Base-by-base conservation (phyloP, 2,888 invertebrate species). In the Aspidiotus destructor region DNA sequence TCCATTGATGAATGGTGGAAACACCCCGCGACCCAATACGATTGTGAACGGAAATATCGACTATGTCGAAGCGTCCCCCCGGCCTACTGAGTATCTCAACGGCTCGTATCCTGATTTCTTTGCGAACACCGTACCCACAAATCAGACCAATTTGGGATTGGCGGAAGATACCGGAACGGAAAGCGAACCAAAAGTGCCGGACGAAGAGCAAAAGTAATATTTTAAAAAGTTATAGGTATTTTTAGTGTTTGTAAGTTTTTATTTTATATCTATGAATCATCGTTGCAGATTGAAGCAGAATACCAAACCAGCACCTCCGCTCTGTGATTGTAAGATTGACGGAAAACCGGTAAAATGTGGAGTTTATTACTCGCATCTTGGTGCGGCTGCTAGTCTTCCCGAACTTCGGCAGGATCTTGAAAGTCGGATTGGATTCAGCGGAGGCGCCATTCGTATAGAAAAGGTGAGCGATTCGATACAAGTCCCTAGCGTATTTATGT, bases 281-380 rank as follows among this genome's bases (percentile, higher is more conserved):
- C 53, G 2, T 70, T 71, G n/a, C 71, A 79, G 83, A 72, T 76
- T 82, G 72, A 83, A 82, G 76, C 85, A 83, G 75, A 88, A 86
- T 77, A 82, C 84, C 41, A 83, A 89, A 76, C 86, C 88, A 65
- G 91, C 92, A 80, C 88, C 91, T 71, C 92, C 93, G n/a, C 86
- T 87, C 75, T 94, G 93, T 79, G 86, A 86, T 77, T 94, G 94
- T 80, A 86, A 90, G 68, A 85, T 88, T 72, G 92, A 92, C 75
- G 88, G 89, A 79, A 79, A 86, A 78, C 89, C 90, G 63, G 88
- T 90, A 58, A 92, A 93, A 77, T 93, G 93, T 63, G 94, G 95
- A 72, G 92, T 92, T 72, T 95, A 91, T 79, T 96, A 95, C 77
- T 94, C 94, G 44, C 96, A 96, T 80, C 83, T 96, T 76, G 96